A percentile compares a stretch with the other conserved stretches of the same genome.
These are phyloP conservation scores for Capitulum mitella DNA, from an alignment of 2,888 invertebrate species.

Conservation along the genomic window DNA sequence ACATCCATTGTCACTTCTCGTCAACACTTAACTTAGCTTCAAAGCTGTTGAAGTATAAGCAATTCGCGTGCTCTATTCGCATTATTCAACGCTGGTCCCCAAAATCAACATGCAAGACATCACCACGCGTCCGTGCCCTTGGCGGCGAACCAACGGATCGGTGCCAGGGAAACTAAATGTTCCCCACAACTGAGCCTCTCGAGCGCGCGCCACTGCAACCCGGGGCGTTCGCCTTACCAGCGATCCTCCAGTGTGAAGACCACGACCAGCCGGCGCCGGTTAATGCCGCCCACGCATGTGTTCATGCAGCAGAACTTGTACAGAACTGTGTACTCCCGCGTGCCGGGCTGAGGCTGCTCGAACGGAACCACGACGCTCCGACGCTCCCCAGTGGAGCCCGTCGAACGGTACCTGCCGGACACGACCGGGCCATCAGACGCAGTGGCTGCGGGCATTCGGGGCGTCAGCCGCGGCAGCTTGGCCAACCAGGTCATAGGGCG, in stretches of 20 bases:
- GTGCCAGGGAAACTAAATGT: too few species aligned
- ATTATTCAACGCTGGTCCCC: too few species aligned
- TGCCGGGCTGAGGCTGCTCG: not conserved
- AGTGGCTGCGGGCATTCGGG: too few species aligned
- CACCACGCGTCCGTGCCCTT: too few species aligned
- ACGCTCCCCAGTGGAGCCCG: not conserved
- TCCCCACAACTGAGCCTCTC: too few species aligned
- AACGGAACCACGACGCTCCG: conserved; percentile 7
- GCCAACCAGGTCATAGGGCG: not conserved
- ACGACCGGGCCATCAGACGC: not conserved
- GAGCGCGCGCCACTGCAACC: too few species aligned
- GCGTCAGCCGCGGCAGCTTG: not conserved
- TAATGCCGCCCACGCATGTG: not conserved
- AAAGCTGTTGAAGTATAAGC: too few species aligned
- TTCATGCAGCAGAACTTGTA: conserved; percentile 14
- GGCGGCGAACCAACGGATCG: too few species aligned
- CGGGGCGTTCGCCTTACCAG: not conserved
- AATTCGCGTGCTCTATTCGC: too few species aligned
- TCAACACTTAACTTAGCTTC: too few species aligned
- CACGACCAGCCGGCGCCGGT: not conserved
- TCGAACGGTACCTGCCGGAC: not conserved
- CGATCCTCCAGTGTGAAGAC: not conserved
- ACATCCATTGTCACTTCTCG: too few species aligned
- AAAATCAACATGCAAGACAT: too few species aligned
- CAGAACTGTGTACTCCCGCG: not conserved